Percentiles rank a stretch among this genome's conserved stretches.
Evolutionary conservation across 1,140 invertebrate species (phyloP).

Genomic region (Cyclina sinensis): DNA sequence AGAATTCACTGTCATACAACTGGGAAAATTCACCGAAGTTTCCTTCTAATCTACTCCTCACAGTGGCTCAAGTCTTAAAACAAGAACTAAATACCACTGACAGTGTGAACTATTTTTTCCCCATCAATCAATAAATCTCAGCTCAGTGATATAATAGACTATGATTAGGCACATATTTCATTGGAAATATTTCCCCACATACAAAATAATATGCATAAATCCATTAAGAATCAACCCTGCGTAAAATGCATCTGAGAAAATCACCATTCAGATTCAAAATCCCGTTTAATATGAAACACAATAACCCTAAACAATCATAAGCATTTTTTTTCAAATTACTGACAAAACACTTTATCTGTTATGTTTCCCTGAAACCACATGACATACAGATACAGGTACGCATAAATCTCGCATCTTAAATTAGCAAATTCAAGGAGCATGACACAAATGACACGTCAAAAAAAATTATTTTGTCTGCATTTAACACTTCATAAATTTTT

Average conservation of each 20-base stretch:
- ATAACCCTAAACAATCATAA: not conserved
- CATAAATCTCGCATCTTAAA: not conserved
- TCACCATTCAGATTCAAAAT: not conserved
- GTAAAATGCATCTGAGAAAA: conserved; percentile 3
- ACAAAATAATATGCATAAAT: conserved; percentile 24
- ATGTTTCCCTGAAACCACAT: not conserved
- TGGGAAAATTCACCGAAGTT: too few relatives aligned
- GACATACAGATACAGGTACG: not conserved
- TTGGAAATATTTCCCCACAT: conserved; percentile 18
- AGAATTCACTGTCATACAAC: too few relatives aligned
- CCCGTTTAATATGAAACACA: not conserved
- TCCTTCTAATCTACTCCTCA: too few relatives aligned
- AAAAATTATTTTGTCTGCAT: conserved; percentile 9
- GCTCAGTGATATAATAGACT: conserved; percentile 4
- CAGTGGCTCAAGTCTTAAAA: too few relatives aligned
- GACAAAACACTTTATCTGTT: not conserved
- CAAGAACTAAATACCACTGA: too few relatives aligned
- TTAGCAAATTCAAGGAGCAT: not conserved
- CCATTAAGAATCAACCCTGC: conserved; percentile 24
- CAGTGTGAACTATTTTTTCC: not conserved
- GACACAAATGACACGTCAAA: not conserved
- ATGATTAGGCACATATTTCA: conserved; percentile 21
- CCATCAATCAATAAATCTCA: conserved; percentile 17
- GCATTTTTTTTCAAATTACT: not conserved
- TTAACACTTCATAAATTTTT: conserved; percentile 11